A percentile compares a stretch with the other conserved stretches of the same genome.
These are phyloP conservation scores for Standfussiana lucernea DNA, from an alignment of 2,888 invertebrate genomes.

Conservation along the genomic window DNA sequence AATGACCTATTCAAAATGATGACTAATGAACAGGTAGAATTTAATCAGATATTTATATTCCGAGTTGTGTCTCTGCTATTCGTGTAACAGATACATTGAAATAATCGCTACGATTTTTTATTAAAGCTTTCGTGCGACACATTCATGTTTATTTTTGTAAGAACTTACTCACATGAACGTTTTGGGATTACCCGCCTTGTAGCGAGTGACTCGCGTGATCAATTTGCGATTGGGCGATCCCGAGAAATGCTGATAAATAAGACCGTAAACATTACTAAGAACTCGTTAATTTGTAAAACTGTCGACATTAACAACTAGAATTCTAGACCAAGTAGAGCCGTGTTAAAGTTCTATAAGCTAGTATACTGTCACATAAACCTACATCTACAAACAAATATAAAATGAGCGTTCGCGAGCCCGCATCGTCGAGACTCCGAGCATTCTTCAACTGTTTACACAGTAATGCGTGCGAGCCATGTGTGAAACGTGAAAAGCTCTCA, in stretches of 20 bases:
- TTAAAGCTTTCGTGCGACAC: conserved; percentile 37
- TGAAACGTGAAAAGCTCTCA: conserved; percentile 45
- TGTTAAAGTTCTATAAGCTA: background rate
- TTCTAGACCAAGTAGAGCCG: background rate
- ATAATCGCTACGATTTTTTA: conserved; percentile 27
- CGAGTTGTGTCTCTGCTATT: conserved; percentile 1
- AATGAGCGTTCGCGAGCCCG: conserved; percentile 31
- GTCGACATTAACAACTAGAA: background rate
- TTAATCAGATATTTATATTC: conserved; percentile 33
- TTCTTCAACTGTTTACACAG: conserved; percentile 59
- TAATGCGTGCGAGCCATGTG: conserved; percentile 36
- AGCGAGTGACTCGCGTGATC: conserved; percentile 28
- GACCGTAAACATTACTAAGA: conserved; percentile 27
- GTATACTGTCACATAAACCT: background rate
- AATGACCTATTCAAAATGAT: conserved; percentile 19
- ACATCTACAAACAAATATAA: background rate
- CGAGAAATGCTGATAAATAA: conserved; percentile 28
- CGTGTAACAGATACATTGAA: conserved; percentile 35
- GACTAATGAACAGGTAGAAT: conserved; percentile 32
- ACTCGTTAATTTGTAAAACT: conserved; percentile 3
- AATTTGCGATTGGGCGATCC: conserved; percentile 7
- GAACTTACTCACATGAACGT: conserved; percentile 44
- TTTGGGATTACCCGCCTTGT: conserved; percentile 35
- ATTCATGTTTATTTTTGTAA: conserved; percentile 53
- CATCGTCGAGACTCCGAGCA: conserved; percentile 27